Evolutionary conservation across 2,113 vertebrate genomes (phyloP).

Genomic region (Hemicordylus capensis): DNA sequence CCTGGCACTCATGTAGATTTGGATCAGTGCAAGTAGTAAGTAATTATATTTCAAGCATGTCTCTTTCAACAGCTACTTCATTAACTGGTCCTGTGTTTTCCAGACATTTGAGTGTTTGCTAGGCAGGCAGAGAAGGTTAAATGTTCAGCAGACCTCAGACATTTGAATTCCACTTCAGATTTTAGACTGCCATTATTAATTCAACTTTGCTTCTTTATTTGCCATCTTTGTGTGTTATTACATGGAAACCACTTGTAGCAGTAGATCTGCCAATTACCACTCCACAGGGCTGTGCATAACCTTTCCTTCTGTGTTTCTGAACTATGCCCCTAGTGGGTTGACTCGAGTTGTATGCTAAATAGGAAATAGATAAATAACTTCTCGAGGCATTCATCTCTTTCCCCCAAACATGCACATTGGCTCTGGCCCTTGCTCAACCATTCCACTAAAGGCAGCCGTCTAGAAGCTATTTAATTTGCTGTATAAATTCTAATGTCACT

Average conservation of each 20-base stretch:
- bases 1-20: background rate
- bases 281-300: background rate
- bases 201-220: background rate
- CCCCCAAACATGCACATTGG: constrained; percentile 23
- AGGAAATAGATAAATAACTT: constrained; percentile 6
- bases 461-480: constrained; percentile 46
- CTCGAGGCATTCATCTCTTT: constrained; percentile 12
- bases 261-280: background rate
- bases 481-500: constrained; percentile 47
- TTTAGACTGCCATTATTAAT: background rate
- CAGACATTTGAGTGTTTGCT: background rate
- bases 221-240: background rate
- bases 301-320: background rate
- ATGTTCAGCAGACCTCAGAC: background rate
- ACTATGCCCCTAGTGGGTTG: background rate
- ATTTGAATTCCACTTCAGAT: background rate
- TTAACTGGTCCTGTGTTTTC: background rate
- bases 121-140: background rate
- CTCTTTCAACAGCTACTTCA: background rate
- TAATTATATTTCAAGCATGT: background rate
- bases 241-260: background rate
- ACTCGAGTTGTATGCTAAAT: background rate
- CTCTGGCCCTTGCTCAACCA: constrained; percentile 57
- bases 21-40: background rate
- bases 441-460: constrained; percentile 37